Evolutionary conservation across 2,113 vertebrate species (phyloP).

Genomic region (Alosa alosa): DNA sequence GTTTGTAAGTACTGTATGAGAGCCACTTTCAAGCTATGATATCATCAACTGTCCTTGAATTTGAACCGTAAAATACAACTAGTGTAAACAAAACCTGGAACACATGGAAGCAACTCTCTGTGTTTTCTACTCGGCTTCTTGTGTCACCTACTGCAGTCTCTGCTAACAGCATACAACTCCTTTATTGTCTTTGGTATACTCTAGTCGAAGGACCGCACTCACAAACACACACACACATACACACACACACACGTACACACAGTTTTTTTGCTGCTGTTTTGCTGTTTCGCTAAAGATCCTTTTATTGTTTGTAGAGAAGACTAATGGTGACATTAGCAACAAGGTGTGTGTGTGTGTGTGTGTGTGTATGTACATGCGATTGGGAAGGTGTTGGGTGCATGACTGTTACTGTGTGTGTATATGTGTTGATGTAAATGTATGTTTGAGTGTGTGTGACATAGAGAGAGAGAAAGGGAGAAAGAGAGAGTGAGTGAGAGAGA

Average conservation of each 20-base stretch:
- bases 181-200: background rate
- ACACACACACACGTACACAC: slow-evolving; percentile 9
- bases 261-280: background rate
- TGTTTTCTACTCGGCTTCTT: background rate
- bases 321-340: background rate
- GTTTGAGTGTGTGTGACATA: background rate
- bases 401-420: background rate
- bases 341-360: background rate
- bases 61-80: background rate
- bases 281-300: no score
- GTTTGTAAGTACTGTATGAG: background rate
- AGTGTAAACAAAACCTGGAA: background rate
- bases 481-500: background rate
- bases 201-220: background rate
- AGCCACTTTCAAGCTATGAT: background rate
- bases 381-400: background rate
- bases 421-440: background rate
- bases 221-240: background rate
- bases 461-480: no score
- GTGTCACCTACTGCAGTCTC: background rate
- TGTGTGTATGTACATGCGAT: background rate
- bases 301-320: background rate
- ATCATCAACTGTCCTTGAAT: background rate
- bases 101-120: background rate
- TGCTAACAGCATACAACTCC: background rate